Evolutionary conservation across 2,113 vertebrate genomes (phyloP), one percentile per base, ranked within the genome.

Genomic region (Setophaga coronata): DNA sequence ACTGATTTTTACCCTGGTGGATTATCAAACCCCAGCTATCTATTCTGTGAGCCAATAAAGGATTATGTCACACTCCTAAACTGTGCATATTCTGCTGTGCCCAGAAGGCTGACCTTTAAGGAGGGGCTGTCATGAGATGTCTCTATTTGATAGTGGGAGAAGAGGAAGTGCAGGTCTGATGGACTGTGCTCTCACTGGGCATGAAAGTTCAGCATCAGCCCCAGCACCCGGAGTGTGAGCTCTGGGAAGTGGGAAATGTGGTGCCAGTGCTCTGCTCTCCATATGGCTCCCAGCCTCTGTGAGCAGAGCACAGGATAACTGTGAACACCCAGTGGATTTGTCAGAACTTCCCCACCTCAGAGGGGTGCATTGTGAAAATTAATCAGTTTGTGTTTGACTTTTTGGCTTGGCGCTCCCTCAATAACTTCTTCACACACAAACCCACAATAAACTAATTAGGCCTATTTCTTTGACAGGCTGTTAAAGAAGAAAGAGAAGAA

Each of bases 371-470:
- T 95, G 96, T 96, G 96, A 95, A 97, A 97, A 97, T 97, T 96
- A 97, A 96, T 96, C 96, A 96, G 95, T 96, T 96, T 96, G 94
- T 97, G 96, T 96, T 97, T 96, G 92, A 97, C 96, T 97, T 96
- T 94, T 96, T 90, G 90, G 87, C 87, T 94, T 95, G 92, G 84
- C 84, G 0, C 56, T 92, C 74, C 74, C 92, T 91, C 94, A 95
- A 82, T 81, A 95, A 87, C 67, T 93, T 88, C 96, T 95, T 93
- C 83, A 93, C 90, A 90, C 93, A 97, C 83, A 94, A 96, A 93
- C 56, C 96, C 96, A 96, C 96, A 96, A 83, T 95, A 95, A 97
- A 90, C 79, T 96, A 89, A 96, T 95, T 89, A 97, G 85, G 70
- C 21, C 82, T 94, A 64, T 90, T 93, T 91, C 90, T 97, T 66